These are phyloP conservation scores for Pollimyrus isidori DNA, from an alignment of 2,113 vertebrate genomes.

Conservation along the genomic window DNA sequence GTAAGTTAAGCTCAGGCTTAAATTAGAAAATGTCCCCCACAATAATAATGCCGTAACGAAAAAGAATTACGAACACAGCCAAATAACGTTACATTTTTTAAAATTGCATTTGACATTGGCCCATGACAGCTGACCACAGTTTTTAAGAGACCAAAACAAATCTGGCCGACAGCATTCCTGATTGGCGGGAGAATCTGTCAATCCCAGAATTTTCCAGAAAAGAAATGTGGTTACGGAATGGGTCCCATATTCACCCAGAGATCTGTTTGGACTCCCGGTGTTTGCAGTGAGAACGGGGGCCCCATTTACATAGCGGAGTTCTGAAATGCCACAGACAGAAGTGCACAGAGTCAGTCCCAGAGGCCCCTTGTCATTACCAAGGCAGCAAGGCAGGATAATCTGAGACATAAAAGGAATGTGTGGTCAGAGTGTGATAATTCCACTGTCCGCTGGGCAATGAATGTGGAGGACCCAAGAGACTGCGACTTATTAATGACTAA, in stretches of 20 bases:
- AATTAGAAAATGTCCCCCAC: background rate
- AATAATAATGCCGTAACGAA: background rate
- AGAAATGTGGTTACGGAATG: background rate
- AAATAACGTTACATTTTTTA: background rate
- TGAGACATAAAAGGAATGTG: slow-evolving; percentile 33
- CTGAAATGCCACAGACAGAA: slow-evolving; percentile 33
- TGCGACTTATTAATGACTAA: slow-evolving; percentile 30
- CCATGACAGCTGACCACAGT: background rate
- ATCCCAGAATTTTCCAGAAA: background rate
- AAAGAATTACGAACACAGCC: background rate
- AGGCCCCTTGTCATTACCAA: slow-evolving; percentile 40
- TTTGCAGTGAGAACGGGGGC: background rate
- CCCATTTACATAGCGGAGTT: background rate
- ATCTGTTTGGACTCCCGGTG: background rate
- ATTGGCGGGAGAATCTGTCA: background rate
- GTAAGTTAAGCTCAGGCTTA: background rate
- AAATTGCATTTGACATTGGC: background rate
- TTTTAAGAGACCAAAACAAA: background rate
- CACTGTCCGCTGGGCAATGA: slow-evolving; percentile 28
- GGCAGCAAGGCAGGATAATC: slow-evolving; percentile 24
- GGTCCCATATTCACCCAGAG: background rate
- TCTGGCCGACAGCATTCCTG: background rate
- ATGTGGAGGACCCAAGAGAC: background rate
- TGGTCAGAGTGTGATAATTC: slow-evolving; percentile 25
- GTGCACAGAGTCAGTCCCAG: slow-evolving; percentile 42